phyloP scores from a whole-genome alignment of 2,888 invertebrate genomes.

The Lagria hirta region DNA sequence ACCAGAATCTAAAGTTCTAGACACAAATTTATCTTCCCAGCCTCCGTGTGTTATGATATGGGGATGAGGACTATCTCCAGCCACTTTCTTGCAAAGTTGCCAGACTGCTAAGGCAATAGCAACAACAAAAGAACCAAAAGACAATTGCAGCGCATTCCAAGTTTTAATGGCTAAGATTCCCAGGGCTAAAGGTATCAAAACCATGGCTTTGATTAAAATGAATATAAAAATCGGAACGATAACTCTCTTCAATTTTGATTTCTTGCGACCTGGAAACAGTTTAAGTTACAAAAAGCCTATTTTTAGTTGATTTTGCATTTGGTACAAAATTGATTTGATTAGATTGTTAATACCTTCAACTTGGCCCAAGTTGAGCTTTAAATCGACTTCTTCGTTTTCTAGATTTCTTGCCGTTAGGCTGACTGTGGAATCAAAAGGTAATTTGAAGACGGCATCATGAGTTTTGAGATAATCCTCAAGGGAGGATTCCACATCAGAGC shows the following conservation, averaged over 20 bases:
- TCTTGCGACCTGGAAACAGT: slow-evolving; percentile 61
- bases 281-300: too few species aligned
- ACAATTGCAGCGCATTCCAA: slow-evolving; percentile 83
- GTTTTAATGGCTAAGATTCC: slow-evolving; percentile 84
- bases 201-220: slow-evolving; percentile 82
- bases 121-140: slow-evolving; percentile 84
- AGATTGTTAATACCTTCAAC: slow-evolving; percentile 50
- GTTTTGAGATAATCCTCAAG: slow-evolving; percentile 70
- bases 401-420: slow-evolving; percentile 76
- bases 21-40: slow-evolving; percentile 39
- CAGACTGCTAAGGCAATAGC: slow-evolving; percentile 82
- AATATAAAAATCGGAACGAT: slow-evolving; percentile 80
- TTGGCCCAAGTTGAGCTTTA: slow-evolving; percentile 61
- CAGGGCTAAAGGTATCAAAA: slow-evolving; percentile 79
- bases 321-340: too few species aligned
- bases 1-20: slow-evolving; percentile 36
- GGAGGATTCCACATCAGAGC: slow-evolving; percentile 63
- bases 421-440: slow-evolving; percentile 74
- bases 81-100: slow-evolving; percentile 84
- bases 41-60: slow-evolving; percentile 58
- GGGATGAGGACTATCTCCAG: slow-evolving; percentile 63
- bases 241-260: slow-evolving; percentile 80
- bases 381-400: slow-evolving; percentile 71
- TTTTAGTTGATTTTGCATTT: too few species aligned
- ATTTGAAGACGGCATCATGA: slow-evolving; percentile 74